These are phyloP conservation scores for Alitta virens DNA, from an alignment of 2,888 invertebrate genomes.

Conservation along the genomic window DNA sequence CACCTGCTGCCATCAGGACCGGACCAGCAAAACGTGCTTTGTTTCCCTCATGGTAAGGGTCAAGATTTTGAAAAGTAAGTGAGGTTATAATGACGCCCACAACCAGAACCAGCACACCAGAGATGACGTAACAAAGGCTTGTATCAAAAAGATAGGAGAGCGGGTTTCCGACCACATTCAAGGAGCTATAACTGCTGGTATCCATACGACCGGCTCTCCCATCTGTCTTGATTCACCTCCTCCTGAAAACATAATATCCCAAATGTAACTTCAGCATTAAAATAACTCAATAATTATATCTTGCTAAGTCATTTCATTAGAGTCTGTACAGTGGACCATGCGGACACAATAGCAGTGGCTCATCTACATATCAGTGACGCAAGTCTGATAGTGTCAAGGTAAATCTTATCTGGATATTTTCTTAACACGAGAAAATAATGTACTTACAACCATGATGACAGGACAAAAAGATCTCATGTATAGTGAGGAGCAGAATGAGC, in stretches of 20 bases:
- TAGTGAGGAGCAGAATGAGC: too few species aligned
- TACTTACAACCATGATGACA: too few species aligned
- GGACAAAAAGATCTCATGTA: too few species aligned
- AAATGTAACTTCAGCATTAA: too few species aligned
- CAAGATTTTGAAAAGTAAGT: slow-evolving; percentile 41
- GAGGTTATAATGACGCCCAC: slow-evolving; percentile 46
- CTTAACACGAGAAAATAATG: too few species aligned
- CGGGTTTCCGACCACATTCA: slow-evolving; percentile 32
- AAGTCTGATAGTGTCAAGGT: too few species aligned
- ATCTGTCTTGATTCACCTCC: not conserved
- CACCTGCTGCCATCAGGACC: slow-evolving; percentile 39
- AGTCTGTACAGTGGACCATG: too few species aligned
- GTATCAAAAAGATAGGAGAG: slow-evolving; percentile 39
- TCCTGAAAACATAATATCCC: not conserved
- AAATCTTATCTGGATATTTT: too few species aligned
- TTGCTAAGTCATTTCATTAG: too few species aligned
- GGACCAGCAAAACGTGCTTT: slow-evolving; percentile 42
- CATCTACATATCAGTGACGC: too few species aligned
- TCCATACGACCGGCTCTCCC: slow-evolving; percentile 16
- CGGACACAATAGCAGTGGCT: too few species aligned
- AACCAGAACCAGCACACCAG: slow-evolving; percentile 38
- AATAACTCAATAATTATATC: too few species aligned
- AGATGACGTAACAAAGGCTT: slow-evolving; percentile 41
- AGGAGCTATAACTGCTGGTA: slow-evolving; percentile 20
- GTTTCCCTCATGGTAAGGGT: slow-evolving; percentile 34